Evolutionary conservation across 2,888 invertebrate genomes (phyloP).

Genomic region (Eupithecia subfuscata): DNA sequence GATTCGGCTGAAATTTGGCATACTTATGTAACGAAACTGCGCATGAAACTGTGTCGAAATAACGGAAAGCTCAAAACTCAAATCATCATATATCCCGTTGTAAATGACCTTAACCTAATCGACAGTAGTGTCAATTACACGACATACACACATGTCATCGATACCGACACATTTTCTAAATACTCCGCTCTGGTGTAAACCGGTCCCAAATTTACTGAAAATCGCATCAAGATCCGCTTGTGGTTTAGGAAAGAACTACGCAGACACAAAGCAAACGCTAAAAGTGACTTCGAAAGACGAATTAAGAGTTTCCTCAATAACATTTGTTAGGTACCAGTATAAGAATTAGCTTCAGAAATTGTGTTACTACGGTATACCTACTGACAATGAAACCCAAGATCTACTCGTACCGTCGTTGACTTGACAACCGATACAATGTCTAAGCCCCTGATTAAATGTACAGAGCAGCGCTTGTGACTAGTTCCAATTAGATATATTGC

Average conservation of each 20-base stretch:
- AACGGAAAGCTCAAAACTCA: no score
- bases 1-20: no score
- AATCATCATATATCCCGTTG: no score
- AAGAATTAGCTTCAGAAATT: neutral
- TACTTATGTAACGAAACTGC: no score
- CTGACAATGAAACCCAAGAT: neutral
- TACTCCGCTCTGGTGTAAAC: no score
- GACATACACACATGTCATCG: neutral
- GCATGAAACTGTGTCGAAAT: no score
- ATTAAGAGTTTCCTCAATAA: neutral
- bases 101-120: no score
- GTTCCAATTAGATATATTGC: constrained; percentile 24
- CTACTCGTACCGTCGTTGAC: neutral
- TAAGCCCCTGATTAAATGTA: constrained; percentile 40
- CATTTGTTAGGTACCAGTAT: neutral
- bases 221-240: neutral
- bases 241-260: neutral
- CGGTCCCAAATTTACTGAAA: neutral
- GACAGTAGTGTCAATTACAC: no score
- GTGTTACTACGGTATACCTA: neutral
- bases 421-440: constrained; percentile 11
- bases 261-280: neutral
- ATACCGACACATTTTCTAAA: no score
- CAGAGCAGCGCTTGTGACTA: constrained; percentile 31
- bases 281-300: neutral